Conservation (phyloP, 2,113 vertebrate species). For the Sinocyclocheilus rhinocerous region DNA sequence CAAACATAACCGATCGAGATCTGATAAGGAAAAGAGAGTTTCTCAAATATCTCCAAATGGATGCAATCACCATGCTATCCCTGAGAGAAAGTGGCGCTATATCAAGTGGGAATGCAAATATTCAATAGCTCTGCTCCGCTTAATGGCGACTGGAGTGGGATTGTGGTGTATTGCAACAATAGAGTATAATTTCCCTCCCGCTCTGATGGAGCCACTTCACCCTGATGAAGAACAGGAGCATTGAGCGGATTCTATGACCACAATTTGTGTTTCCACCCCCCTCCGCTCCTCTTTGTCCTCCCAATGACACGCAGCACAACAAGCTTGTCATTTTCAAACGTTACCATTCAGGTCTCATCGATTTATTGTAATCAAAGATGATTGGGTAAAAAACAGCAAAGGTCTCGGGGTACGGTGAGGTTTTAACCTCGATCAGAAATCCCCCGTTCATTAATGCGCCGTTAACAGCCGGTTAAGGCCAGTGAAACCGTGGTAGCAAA, state of each 20-base stretch:
- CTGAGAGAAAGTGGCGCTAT: constrained; percentile 18
- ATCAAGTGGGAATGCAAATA: constrained; percentile 54
- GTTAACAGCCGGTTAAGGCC: constrained; percentile 65
- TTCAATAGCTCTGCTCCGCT: constrained; percentile 50
- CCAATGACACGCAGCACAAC: constrained; percentile 16
- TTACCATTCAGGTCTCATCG: constrained; percentile 1
- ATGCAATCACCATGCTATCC: constrained; percentile 16
- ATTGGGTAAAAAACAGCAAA: constrained; percentile 40
- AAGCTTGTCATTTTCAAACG: constrained; percentile 21
- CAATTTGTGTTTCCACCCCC: constrained; percentile 63
- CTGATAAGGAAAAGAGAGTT: constrained; percentile 32
- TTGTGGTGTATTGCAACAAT: constrained; percentile 60
- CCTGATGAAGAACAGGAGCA: constrained; percentile 49
- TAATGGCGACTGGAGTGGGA: constrained; percentile 64
- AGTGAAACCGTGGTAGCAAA: constrained; percentile 67
- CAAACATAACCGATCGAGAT: constrained; percentile 29
- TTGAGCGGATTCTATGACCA: constrained; percentile 63
- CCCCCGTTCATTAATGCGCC: constrained; percentile 47
- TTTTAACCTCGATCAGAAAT: constrained; percentile 50
- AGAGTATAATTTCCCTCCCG: constrained; percentile 60
- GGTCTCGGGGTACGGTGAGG: constrained; percentile 23
- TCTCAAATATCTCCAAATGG: constrained; percentile 41
- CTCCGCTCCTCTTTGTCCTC: constrained; percentile 11
- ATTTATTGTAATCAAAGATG: constrained; percentile 20
- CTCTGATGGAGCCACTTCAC: constrained; percentile 57